Evolutionary conservation across 2,888 invertebrate genomes (phyloP).

Genomic region (Athrips mouffetella): DNA sequence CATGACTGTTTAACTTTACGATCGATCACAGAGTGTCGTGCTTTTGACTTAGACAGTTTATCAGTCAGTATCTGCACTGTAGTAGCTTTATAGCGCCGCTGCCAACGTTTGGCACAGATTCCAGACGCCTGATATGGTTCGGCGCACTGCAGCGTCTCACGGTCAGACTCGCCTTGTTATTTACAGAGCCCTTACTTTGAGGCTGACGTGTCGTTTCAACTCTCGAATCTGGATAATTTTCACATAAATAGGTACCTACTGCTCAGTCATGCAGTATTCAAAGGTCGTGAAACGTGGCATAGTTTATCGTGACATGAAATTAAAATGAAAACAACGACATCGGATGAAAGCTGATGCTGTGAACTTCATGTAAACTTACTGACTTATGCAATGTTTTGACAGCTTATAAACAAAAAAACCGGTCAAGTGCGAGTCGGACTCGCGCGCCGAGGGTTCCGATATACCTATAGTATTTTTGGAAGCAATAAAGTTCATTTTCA

Average conservation of each 20-base stretch:
- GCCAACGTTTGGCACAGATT: slow-evolving; percentile 63
- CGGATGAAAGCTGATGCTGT: too few relatives aligned
- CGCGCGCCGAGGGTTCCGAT: too few relatives aligned
- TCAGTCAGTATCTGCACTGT: slow-evolving; percentile 4
- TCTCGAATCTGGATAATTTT: slow-evolving; percentile 30
- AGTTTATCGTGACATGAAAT: too few relatives aligned
- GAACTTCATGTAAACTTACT: too few relatives aligned
- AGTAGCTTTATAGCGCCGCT: slow-evolving; percentile 7
- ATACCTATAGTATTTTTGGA: too few relatives aligned
- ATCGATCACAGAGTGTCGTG: slow-evolving; percentile 1
- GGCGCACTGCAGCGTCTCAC: slow-evolving; percentile 49
- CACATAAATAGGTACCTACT: not conserved
- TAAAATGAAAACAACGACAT: too few relatives aligned
- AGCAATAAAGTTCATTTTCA: too few relatives aligned
- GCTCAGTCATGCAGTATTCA: not conserved
- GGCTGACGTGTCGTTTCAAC: slow-evolving; percentile 38
- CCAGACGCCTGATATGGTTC: slow-evolving; percentile 63
- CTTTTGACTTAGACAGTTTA: slow-evolving; percentile 2
- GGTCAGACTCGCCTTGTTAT: slow-evolving; percentile 50
- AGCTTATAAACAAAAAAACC: too few relatives aligned
- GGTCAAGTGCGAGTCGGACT: too few relatives aligned
- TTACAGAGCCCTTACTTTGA: slow-evolving; percentile 51
- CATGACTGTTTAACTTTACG: slow-evolving; percentile 10
- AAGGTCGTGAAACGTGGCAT: too few relatives aligned
- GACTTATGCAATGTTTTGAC: too few relatives aligned